Base-by-base conservation (phyloP, 2,113 vertebrate species). In the Carassius carassius region DNA sequence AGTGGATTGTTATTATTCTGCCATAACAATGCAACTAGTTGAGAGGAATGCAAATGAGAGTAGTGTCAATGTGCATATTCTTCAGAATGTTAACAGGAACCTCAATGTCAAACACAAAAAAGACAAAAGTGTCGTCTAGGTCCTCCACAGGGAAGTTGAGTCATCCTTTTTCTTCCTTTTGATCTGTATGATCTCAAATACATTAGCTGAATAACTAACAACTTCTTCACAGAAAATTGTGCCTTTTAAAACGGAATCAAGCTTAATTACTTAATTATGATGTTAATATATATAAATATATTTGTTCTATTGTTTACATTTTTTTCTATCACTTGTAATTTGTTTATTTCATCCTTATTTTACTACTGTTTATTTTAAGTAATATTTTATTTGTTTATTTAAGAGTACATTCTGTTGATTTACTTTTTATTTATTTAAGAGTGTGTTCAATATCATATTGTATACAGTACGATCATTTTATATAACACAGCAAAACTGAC, bases 101-200 rank as follows among this genome's bases (percentile, higher is more conserved):
- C 60, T 51, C 78, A 67, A 69, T 81, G 63, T 69, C 79, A 69
- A 81, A 51, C 79, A 51, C 79, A 69, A 35, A 47, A 81, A 81
- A 81, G 23, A 69, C 35, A 47, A 81, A 81, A 81, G 23, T 9
- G 17, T 69, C 23, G 51, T 81, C 63, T 32, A 5, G 79, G 23
- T 51, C 63, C 79, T 81, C 63, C 47, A 51, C 5, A 54, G 63
- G 79, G 78, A 79, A 25, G 58, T 44, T 65, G 58, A 79, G 37
- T 79, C 63, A 69, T 81, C 17, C 23, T 81, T 51, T 51, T 63
- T 21, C 37, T 51, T 47, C n/a, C 44, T 29, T 49, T 81, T 67
- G 41, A 69, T 81, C 44, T 81, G 10, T 19, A 58, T 60, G 63
- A 49, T 49, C n/a, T 19, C 44, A 23, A 23, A 81, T 69, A 21